Evolutionary conservation across 1,140 invertebrate species (phyloP).

Genomic region (Dreissena polymorpha): DNA sequence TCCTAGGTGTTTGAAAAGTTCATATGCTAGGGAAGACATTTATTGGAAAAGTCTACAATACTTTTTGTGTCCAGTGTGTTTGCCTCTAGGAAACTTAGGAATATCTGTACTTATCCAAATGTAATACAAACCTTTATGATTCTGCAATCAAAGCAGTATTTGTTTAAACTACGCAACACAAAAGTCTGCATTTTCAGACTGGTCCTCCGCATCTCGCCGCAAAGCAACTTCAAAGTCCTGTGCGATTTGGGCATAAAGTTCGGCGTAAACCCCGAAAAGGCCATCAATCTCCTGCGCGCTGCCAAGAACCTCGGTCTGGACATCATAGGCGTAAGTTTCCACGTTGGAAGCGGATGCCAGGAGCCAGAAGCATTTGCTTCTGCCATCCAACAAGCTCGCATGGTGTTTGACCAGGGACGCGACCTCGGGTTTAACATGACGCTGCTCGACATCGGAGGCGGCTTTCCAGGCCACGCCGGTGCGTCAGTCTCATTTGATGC

Average conservation of each 20-base stretch:
- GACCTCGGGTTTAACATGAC: constrained; percentile 78
- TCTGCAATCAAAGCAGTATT: no score
- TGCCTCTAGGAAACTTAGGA: no score
- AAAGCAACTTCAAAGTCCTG: constrained; percentile 91
- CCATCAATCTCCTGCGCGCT: constrained; percentile 87
- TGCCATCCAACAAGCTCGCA: constrained; percentile 78
- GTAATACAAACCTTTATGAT: not conserved
- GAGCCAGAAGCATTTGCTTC: constrained; percentile 79
- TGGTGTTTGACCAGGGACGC: constrained; percentile 78
- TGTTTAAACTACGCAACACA: not conserved
- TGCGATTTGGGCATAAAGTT: constrained; percentile 97
- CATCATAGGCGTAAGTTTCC: constrained; percentile 88
- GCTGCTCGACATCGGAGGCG: constrained; percentile 81
- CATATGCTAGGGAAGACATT: not conserved
- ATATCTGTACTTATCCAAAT: not conserved
- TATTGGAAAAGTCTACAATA: no score
- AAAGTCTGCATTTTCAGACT: constrained; percentile 79
- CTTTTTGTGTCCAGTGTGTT: no score
- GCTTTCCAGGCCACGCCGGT: constrained; percentile 79
- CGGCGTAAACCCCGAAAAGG: constrained; percentile 93
- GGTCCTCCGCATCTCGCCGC: constrained; percentile 93
- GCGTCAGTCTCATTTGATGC: constrained; percentile 78
- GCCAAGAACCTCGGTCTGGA: constrained; percentile 87
- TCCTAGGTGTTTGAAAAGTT: not conserved
- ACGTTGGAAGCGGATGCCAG: constrained; percentile 81